Base-by-base conservation (phyloP, 2,888 invertebrate species). In the Ligdia adustata region DNA sequence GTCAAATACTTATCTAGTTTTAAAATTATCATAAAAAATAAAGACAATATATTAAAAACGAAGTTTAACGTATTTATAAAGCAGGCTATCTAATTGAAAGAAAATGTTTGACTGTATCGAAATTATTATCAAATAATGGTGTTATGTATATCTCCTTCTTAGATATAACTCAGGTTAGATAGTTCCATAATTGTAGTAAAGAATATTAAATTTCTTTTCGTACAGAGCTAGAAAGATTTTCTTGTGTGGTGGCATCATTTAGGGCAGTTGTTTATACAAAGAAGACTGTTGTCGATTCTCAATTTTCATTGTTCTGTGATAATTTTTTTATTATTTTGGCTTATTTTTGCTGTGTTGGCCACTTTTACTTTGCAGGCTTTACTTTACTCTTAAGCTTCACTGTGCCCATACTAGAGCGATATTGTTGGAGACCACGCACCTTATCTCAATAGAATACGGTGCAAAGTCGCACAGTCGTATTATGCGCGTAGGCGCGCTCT, bases 1-100 rank as follows among this genome's bases (percentile, higher is more conserved):
- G n/a, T n/a, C n/a, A n/a, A n/a, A n/a, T n/a, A n/a, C n/a, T n/a
- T n/a, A n/a, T n/a, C n/a, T n/a, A n/a, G n/a, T n/a, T n/a, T n/a
- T 35, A 44, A 42, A 38, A 22, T 55, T 38, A 50, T 51, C 22
- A 48, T 46, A 51, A 47, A 55, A n/a, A 45, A 48, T 60, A 54
- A 62, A 62, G 75, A 79, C 82, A 80, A 79, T 79, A 75, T 66
- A 61, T 62, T 46, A 47, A 60, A 57, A 70, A 54, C 55, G 59
- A 67, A 70, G 31, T 24, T 40, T 16, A 47, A 34, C 6, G 9
- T 57, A 55, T 63, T 53, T 66, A 60, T 53, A 59, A 2, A 1
- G 18, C 7, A 7, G 22, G 22, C 6, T 1, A 0, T 1, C 22
- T 4, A 6, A 7, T 22, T 22, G 16, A 16, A 16, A 4, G 5